A percentile compares a stretch with the other conserved stretches of the same genome.
These are phyloP conservation scores for Thaumetopoea pityocampa DNA, from an alignment of 1,140 invertebrate species.

Conservation along the genomic window DNA sequence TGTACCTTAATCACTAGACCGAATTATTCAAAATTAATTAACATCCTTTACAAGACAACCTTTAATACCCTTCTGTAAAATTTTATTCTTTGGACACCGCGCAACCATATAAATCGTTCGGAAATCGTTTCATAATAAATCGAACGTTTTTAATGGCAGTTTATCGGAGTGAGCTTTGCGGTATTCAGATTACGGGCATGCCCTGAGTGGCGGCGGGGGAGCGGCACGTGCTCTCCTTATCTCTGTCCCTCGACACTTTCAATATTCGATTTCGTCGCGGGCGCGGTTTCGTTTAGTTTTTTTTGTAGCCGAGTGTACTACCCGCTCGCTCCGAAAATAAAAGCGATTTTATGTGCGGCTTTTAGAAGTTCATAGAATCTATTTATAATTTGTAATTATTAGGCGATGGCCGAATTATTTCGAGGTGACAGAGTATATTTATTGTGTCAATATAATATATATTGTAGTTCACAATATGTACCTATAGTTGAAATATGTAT, in stretches of 20 bases:
- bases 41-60: background rate
- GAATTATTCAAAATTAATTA: no score
- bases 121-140: constrained; percentile 73
- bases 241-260: constrained; percentile 70
- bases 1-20: no score
- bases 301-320: constrained; percentile 35
- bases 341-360: constrained; percentile 18
- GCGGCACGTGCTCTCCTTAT: constrained; percentile 63
- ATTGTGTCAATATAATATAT: background rate
- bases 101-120: constrained; percentile 59
- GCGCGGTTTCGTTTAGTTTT: constrained; percentile 47
- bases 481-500: no score
- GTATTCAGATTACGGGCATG: constrained; percentile 68
- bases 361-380: constrained; percentile 22
- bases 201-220: constrained; percentile 64
- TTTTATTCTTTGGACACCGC: constrained; percentile 33
- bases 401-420: constrained; percentile 2
- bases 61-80: constrained; percentile 15
- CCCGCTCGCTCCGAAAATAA: constrained; percentile 18
- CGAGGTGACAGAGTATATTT: constrained; percentile 5
- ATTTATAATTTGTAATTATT: constrained; percentile 17
- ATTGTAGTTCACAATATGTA: no score
- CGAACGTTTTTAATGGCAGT: constrained; percentile 74
- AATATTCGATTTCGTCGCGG: constrained; percentile 68
- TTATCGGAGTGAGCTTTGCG: constrained; percentile 71